Evolutionary conservation across 2,797 vertebrate species (phyloP), one percentile per base, ranked within the genome.

Genomic region (Halcyon smyrnensis): DNA sequence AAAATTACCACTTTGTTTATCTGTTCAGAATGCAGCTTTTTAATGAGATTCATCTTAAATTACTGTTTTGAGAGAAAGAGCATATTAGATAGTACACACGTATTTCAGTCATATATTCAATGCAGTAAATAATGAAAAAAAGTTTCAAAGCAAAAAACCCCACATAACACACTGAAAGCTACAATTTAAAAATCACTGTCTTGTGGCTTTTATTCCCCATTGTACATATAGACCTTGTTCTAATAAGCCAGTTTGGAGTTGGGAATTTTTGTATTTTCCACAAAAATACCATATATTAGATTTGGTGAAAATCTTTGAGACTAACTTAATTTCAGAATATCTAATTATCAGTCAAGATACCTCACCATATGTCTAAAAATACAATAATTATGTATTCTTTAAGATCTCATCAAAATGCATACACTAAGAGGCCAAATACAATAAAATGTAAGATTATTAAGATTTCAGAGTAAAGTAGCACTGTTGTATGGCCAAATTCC

Each of bases 21-120:
- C 69, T 84, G 65, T 74, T 95, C 76, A 84, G 87, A 77, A 95
- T 69, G 82, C 85, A 57, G 15, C 13, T 3, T 70, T 85, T 93
- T 88, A 96, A 96, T 95, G 87, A 97, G 87, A 91, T 90, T 87
- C n/a, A 76, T 82, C 77, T 71, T 83, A 84, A 95, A 94, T 87
- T 94, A 95, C 76, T 82, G 68, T 83, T 95, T 83, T 64, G 79
- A 94, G 91, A 94, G 84, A 74, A 88, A 63, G 45, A 79, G 37
- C 30, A 5, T 36, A 71, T 83, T 89, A 93, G n/a, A 20, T 32
- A 53, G 43, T 41, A 56, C 46, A 54, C 19, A 51, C 2, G 12
- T 68, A 83, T 95, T 89, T 93, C 91, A 88, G 50, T 68, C 48
- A 62, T 60, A 20, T 7, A 13, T 73, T 71, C 48, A 45, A 14